Conservation (phyloP, 2,797 vertebrate genomes). For the Bovichtus variegatus region DNA sequence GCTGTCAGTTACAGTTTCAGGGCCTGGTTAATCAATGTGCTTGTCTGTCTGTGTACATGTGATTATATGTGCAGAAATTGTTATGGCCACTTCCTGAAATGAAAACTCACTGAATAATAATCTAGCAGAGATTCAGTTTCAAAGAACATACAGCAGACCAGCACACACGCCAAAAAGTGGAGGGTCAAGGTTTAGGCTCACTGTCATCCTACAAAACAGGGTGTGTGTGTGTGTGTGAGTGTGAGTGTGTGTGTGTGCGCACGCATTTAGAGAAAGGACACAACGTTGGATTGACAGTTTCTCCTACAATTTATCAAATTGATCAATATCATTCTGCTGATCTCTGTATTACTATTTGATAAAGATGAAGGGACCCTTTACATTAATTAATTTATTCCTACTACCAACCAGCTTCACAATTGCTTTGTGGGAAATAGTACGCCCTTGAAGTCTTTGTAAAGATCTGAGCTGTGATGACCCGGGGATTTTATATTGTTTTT, state of each 20-base stretch:
- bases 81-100: constrained; percentile 13
- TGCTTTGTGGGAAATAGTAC: background rate
- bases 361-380: background rate
- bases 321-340: constrained; percentile 7
- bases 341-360: constrained; percentile 11
- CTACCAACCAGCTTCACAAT: constrained; percentile 1
- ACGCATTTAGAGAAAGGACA: background rate
- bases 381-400: background rate
- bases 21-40: background rate
- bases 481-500: background rate
- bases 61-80: background rate
- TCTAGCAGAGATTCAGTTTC: background rate
- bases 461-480: constrained; percentile 2
- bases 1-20: background rate
- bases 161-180: too few species aligned
- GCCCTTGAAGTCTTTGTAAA: background rate
- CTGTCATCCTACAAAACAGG: background rate
- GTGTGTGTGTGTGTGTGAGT: background rate
- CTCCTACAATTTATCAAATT: background rate
- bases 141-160: background rate
- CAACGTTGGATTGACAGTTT: constrained; percentile 19
- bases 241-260: background rate
- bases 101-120: constrained; percentile 3
- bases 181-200: background rate
- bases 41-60: background rate